Base-by-base conservation (phyloP, 35 echinoderm and acorn worm species). In the Ptychodera flava region DNA sequence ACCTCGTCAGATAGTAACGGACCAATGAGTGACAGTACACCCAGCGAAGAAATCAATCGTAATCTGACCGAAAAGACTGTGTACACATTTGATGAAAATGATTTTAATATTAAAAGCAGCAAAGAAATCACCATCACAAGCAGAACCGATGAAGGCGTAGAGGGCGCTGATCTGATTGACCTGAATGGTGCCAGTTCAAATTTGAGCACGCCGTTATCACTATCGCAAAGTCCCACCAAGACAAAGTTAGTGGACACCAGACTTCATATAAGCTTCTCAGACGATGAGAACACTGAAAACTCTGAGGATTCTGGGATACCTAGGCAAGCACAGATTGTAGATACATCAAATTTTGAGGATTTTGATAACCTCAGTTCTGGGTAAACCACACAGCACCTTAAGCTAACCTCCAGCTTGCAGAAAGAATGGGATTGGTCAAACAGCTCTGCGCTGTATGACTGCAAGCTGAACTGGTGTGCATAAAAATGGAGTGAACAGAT, bases 211-310 rank as follows among this genome's bases (percentile, higher is more conserved):
- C 45, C 45, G 22, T 64, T 64, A 22, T 64, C 45, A 22, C 22
- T 64, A 22, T 64, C 45, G 45, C 45, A 64, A 22, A 64, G 45
- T 64, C 45, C 45, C 6, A 64, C 6, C 6, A 64, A 64, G 22
- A 64, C 45, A 6, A 64, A 64, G 45, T 64, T 64, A 64, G 78
- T 86, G 28, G 91, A 93, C 30, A 91, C 94, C 12, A 89, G 90
- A 33, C 85, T 99, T n/a, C 96, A 99, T 79, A 99, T 99, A 10
- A 99, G 96, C 79, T 99, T 99, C 78, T 94, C 93, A 16, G 96
- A 99, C 35, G 96, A 99, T 93, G 96, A 99, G 27, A 99, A 99
- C 80, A 94, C 93, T 1, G 93, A 94, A 82, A 94, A 94, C 83
- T 99, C 96, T 1, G 96, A 99, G 80, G 96, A 99, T 33, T 99